Conservation (phyloP, 2,888 invertebrate genomes). For the Zhuqinia jingwanae region DNA sequence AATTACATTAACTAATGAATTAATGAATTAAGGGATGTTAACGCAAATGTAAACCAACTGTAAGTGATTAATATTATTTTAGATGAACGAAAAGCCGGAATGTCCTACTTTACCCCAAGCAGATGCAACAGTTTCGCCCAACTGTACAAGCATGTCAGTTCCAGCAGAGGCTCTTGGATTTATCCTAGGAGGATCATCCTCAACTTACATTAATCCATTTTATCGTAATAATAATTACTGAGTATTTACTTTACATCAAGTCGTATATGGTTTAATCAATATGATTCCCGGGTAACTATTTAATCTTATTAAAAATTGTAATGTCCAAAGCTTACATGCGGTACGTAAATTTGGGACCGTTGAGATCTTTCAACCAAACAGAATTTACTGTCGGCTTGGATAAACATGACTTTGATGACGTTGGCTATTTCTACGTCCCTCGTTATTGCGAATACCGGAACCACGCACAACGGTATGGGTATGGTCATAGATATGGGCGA, state of each 20-base stretch:
- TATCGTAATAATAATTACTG: conserved; percentile 16
- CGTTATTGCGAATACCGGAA: conserved; percentile 25
- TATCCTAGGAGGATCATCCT: neutral
- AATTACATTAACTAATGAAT: too few species aligned
- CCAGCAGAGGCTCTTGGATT: conserved; percentile 52
- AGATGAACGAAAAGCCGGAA: neutral
- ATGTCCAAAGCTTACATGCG: neutral
- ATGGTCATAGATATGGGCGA: neutral
- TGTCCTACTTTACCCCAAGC: conserved; percentile 2
- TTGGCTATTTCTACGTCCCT: conserved; percentile 73
- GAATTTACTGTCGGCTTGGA: conserved; percentile 62
- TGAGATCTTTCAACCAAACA: conserved; percentile 72
- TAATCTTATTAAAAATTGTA: too few species aligned
- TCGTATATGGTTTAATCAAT: too few species aligned
- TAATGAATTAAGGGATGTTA: too few species aligned
- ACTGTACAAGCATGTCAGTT: conserved; percentile 44
- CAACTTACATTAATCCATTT: conserved; percentile 53
- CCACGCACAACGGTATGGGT: neutral
- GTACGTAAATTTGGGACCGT: conserved; percentile 30
- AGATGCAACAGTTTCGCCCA: conserved; percentile 17
- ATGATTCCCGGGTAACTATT: too few species aligned
- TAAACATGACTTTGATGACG: conserved; percentile 56
- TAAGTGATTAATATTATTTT: too few species aligned
- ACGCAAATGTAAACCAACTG: too few species aligned
- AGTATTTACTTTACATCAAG: neutral